Evolutionary conservation across 2,888 invertebrate species (phyloP).

Genomic region (Amaurobius ferox): DNA sequence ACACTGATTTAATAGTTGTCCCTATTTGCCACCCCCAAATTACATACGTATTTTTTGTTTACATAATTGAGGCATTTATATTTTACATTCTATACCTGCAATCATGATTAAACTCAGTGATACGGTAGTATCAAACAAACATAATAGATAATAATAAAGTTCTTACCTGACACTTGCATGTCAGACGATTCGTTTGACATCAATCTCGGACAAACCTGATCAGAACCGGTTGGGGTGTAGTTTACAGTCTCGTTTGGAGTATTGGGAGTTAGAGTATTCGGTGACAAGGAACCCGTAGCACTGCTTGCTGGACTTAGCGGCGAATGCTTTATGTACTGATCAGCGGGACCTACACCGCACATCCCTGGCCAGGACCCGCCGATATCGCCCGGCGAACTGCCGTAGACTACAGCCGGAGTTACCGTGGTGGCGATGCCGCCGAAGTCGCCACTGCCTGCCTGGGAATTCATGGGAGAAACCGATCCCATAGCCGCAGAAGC

Average conservation of each 20-base stretch:
- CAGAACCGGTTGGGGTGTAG: conserved; percentile 21
- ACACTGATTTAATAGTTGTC: too few species aligned
- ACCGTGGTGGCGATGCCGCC: conserved; percentile 53
- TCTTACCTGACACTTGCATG: conserved; percentile 43
- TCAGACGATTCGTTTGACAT: conserved; percentile 14
- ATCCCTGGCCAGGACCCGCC: conserved; percentile 13
- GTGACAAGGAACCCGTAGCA: conserved; percentile 51
- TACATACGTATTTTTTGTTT: too few species aligned
- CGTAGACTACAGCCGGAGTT: conserved; percentile 29
- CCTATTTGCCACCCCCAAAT: too few species aligned
- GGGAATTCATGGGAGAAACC: conserved; percentile 23
- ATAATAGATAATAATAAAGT: too few species aligned
- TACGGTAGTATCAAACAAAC: too few species aligned
- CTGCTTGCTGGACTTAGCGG: conserved; percentile 65
- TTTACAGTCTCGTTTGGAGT: conserved; percentile 20
- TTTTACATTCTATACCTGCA: too few species aligned
- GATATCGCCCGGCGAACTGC: not conserved
- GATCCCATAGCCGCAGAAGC: conserved; percentile 11
- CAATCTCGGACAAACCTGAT: conserved; percentile 49
- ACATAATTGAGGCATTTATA: too few species aligned
- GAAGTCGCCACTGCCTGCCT: conserved; percentile 22
- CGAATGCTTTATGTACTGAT: conserved; percentile 48
- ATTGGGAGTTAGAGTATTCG: conserved; percentile 14
- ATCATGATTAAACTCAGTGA: too few species aligned
- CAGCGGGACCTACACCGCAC: not conserved